Base-by-base conservation (phyloP, 2,113 vertebrate species). In the Choloepus hoffmanni region DNA sequence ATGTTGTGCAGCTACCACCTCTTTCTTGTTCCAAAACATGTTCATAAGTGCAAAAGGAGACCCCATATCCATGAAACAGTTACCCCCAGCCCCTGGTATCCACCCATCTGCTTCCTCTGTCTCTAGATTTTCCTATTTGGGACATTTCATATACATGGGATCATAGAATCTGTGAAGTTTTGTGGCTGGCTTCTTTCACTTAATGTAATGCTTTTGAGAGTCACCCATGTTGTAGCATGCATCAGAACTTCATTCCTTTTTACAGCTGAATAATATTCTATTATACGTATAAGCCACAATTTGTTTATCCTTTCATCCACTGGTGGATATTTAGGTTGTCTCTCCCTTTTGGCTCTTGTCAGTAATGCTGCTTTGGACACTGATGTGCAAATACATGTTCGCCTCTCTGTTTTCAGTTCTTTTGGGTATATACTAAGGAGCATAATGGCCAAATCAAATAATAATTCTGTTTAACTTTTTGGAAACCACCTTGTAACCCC, bases 61-160 rank as follows among this genome's bases (percentile, higher is more conserved):
- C 7, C 3, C 11, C 16, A n/a, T 8, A 26, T 4, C 24, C 33
- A 43, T 28, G 2, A 30, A 33, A 3, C 16, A 14, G 9, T 12
- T 10, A 13, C 26, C 3, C 21, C 24, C 40, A 77, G 21, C 19
- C 23, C 72, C 45, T 40, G 30, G 43, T 13, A n/a, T 36, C 19
- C n/a, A 55, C 53, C 8, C 16, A n/a, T 1, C 67, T 45, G 7
- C 63, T 45, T 40, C 13, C 74, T 21, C 9, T 67, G 13, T 74
- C 58, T 19, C 3, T 16, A 73, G 40, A 40, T 72, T 92, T 48
- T 23, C 36, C 45, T 55, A 6, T 13, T 53, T 48, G 50, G 33
- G 45, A 48, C 28, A 33, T 65, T 58, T 73, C 55, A 33, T 24
- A 60, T 60, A 10, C 45, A 87, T 33, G 36, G 40, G 86, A 48